A percentile compares a stretch with the other conserved stretches of the same genome.
These are phyloP conservation scores for Mergus octosetaceus DNA, from an alignment of 2,797 vertebrate genomes.

Conservation along the genomic window DNA sequence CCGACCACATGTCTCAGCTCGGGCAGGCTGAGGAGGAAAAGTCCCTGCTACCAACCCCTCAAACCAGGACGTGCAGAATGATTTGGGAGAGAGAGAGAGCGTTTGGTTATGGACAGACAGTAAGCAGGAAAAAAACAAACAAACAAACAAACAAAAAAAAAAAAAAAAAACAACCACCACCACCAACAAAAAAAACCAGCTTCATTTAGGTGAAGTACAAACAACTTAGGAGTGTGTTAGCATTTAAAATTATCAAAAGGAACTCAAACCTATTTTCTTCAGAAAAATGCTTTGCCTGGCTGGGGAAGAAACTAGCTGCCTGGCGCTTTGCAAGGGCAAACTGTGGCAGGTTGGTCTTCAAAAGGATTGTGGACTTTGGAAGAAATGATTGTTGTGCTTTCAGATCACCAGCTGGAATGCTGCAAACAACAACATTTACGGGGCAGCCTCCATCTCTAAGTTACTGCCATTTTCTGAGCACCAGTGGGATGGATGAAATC, in stretches of 20 bases:
- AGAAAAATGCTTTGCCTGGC: not conserved
- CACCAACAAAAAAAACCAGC: too few relatives aligned
- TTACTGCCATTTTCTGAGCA: constrained; percentile 4
- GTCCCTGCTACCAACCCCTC: not conserved
- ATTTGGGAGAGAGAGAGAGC: not conserved
- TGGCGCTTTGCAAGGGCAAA: not conserved
- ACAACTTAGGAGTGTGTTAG: not conserved
- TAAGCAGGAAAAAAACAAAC: not conserved
- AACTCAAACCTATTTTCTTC: not conserved
- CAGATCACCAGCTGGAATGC: not conserved
- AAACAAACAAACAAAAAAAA: too few relatives aligned
- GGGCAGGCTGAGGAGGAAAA: not conserved
- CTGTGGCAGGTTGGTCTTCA: not conserved
- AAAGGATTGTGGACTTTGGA: not conserved
- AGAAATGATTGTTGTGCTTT: not conserved
- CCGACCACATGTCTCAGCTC: not conserved
- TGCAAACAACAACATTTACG: not conserved
- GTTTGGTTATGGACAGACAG: not conserved
- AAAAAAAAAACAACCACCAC: too few relatives aligned
- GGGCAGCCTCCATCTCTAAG: not conserved
- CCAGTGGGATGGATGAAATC: not conserved
- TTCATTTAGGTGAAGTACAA: not conserved
- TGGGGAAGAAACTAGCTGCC: not conserved
- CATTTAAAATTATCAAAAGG: not conserved
- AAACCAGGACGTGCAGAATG: not conserved